Conservation (phyloP, 1,140 invertebrate species). For the Andricus grossulariae region DNA sequence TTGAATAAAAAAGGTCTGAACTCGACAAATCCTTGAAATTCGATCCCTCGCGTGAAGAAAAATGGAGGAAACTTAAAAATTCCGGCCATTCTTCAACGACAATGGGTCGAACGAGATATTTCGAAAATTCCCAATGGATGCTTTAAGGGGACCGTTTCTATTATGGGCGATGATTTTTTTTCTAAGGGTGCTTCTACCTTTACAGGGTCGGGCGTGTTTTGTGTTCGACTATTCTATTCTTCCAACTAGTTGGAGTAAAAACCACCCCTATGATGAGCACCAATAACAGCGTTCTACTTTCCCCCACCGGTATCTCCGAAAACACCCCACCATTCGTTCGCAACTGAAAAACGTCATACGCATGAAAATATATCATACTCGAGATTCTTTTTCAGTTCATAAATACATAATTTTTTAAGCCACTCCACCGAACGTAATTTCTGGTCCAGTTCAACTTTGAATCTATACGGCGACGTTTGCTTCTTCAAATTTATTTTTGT, state of each 20-base stretch:
- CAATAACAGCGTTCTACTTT: slow-evolving; percentile 58
- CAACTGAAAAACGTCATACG: slow-evolving; percentile 41
- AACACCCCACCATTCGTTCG: slow-evolving; percentile 48
- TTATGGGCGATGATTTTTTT: slow-evolving; percentile 68
- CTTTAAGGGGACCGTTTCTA: slow-evolving; percentile 61
- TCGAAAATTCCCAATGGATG: slow-evolving; percentile 66
- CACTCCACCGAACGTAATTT: not conserved
- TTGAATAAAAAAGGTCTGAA: slow-evolving; percentile 28
- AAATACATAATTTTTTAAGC: slow-evolving; percentile 37
- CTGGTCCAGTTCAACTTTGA: not conserved
- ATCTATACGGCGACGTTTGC: not conserved
- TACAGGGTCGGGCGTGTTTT: slow-evolving; percentile 60
- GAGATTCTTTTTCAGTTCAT: slow-evolving; percentile 48
- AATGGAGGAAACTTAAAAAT: slow-evolving; percentile 66
- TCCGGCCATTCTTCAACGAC: slow-evolving; percentile 65
- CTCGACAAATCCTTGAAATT: slow-evolving; percentile 53
- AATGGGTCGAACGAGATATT: slow-evolving; percentile 63
- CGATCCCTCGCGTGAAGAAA: slow-evolving; percentile 56
- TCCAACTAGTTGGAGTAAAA: slow-evolving; percentile 67
- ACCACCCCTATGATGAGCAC: slow-evolving; percentile 70
- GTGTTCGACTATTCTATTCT: slow-evolving; percentile 65
- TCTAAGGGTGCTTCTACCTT: slow-evolving; percentile 61
- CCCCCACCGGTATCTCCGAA: slow-evolving; percentile 36
- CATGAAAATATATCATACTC: slow-evolving; percentile 47
- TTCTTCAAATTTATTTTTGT: not conserved